phyloP scores from a whole-genome alignment of 2,888 invertebrate genomes.

The Ferrisia virgata region DNA sequence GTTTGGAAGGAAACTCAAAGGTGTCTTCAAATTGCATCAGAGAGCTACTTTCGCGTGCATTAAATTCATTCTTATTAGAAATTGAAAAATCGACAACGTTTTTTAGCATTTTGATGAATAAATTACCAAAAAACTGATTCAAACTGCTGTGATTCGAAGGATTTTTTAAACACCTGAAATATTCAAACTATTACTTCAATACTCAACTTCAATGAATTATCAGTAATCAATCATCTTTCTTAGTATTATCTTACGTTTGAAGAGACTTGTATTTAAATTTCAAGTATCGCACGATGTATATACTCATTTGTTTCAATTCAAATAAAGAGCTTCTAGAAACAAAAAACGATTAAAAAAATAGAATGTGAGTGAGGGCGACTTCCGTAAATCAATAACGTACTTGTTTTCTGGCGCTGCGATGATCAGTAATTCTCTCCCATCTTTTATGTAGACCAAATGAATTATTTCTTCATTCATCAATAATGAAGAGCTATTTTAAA shows the following conservation, averaged over 20 bases:
- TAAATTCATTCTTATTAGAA: not conserved
- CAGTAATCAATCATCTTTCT: not conserved
- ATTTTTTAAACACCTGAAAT: conserved; percentile 34
- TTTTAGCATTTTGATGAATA: conserved; percentile 31
- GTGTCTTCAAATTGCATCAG: not conserved
- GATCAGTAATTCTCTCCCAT: conserved; percentile 17
- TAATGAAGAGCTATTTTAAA: not conserved
- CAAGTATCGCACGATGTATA: not conserved
- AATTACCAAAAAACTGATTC: conserved; percentile 39
- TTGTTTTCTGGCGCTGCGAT: conserved; percentile 30
- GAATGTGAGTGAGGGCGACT: too few relatives aligned
- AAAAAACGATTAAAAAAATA: not conserved
- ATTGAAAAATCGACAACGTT: not conserved
- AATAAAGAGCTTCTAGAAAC: conserved; percentile 27
- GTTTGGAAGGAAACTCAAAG: not conserved
- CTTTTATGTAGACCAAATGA: conserved; percentile 26
- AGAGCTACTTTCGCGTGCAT: not conserved
- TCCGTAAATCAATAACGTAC: not conserved
- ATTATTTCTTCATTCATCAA: not conserved
- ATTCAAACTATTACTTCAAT: not conserved
- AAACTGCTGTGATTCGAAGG: not conserved
- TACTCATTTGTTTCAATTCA: conserved; percentile 8
- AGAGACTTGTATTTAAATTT: conserved; percentile 32
- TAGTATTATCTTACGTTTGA: not conserved
- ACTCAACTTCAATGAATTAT: not conserved